Base-by-base conservation (phyloP, 2,113 vertebrate genomes). In the Pithys albifrons region DNA sequence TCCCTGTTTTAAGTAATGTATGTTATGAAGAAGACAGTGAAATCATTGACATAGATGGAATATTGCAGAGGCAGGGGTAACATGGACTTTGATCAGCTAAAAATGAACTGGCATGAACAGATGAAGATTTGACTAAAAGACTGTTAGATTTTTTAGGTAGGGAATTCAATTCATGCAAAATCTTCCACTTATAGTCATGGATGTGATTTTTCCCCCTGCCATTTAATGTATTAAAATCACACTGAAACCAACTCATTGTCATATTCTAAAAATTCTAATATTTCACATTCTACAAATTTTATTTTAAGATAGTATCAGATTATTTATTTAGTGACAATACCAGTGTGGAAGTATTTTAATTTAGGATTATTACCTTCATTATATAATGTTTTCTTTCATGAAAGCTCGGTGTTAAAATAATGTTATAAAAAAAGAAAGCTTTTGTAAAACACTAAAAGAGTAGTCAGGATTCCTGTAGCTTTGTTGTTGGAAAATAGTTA, bases 21-120 rank as follows among this genome's bases (percentile, higher is more conserved):
- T 0, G 0, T 51, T 71, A 35, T 3, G 5, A 62, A 66, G 71
- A 70, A 39, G 18, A 43, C 28, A 39, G 64, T 7, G 41, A 71
- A 91, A 70, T 86, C 35, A 29, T 55, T 59, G 16, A 6, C 33
- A 4, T 25, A 51, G 35, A 29, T 28, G 46, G n/a, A 94, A 85
- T 52, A 55, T 71, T 67, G 46, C 35, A 64, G 52, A 59, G 10
- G 33, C 20, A 23, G 9, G 37, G 33, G 19, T 7, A 91, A 58
- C 9, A 6, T 19, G 22, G 59, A 61, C 48, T 85, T 83, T 55
- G 59, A 80, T 48, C 48, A 86, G 12, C 29, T 74, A 57, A 77
- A 59, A 19, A 61, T 35, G 28, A 84, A 52, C 41, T 81, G 66
- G 7, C 31, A 9, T 33, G 35, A 65, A 43, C 12, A 65, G 39